Evolutionary conservation across 2,888 invertebrate species (phyloP).

Genomic region (Sericinus montela): DNA sequence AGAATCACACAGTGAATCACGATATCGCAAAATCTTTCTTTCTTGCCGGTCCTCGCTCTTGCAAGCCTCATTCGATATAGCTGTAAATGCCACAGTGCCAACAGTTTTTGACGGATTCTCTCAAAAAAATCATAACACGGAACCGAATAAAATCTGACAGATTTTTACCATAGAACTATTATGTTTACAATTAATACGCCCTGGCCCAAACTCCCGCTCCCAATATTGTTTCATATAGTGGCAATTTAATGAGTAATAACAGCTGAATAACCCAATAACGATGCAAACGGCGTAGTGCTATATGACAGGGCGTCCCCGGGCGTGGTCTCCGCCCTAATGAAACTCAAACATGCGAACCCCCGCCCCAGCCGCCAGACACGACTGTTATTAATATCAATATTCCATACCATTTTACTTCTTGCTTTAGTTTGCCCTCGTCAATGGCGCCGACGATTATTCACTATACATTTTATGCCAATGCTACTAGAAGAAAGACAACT

Average conservation of each 20-base stretch:
- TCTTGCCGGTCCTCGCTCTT: too few relatives aligned
- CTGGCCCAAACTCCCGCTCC: not conserved
- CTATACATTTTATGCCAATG: not conserved
- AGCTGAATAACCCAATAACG: conserved; percentile 9
- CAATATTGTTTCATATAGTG: not conserved
- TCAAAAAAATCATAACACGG: too few relatives aligned
- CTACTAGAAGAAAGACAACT: too few relatives aligned
- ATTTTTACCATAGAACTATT: too few relatives aligned
- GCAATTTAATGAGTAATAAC: conserved; percentile 23
- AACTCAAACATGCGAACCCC: conserved; percentile 66
- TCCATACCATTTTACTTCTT: conserved; percentile 9
- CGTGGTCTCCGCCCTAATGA: conserved; percentile 62
- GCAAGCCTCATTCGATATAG: too few relatives aligned
- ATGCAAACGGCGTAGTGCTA: conserved; percentile 13
- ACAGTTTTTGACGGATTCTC: too few relatives aligned
- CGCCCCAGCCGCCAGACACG: conserved; percentile 33
- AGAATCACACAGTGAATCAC: too few relatives aligned
- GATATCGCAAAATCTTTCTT: too few relatives aligned
- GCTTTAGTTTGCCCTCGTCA: not conserved
- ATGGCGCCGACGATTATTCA: not conserved
- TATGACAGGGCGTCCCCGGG: conserved; percentile 35
- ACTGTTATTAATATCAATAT: conserved; percentile 31
- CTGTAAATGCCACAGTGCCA: too few relatives aligned
- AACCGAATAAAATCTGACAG: too few relatives aligned
- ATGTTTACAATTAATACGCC: too few relatives aligned